These are phyloP conservation scores for Proales similis DNA, from an alignment of 1,140 invertebrate genomes.

Conservation along the genomic window DNA sequence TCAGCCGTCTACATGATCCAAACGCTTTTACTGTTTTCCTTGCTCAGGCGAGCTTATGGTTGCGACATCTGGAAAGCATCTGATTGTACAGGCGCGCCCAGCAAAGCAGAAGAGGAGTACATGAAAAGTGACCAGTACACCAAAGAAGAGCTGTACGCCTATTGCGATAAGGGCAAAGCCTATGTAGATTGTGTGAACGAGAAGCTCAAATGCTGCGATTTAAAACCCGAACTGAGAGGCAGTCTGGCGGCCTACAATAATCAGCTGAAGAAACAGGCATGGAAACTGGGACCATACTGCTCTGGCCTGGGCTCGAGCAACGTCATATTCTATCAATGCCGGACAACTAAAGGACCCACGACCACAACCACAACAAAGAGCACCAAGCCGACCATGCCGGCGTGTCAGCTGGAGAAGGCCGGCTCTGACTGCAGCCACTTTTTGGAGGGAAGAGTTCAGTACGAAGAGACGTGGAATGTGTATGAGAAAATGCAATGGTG, in stretches of 20 bases:
- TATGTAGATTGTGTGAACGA: conserved; percentile 37
- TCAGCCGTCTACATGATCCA: too few species aligned
- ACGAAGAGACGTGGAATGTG: conserved; percentile 18
- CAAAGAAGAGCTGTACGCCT: conserved; percentile 26
- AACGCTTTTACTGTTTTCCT: too few species aligned
- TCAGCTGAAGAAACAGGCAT: neutral
- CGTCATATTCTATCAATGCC: conserved; percentile 30
- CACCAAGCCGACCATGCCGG: conserved; percentile 14
- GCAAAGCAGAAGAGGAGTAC: conserved; percentile 16
- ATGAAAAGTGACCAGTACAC: conserved; percentile 36
- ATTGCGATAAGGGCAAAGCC: conserved; percentile 37
- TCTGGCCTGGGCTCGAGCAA: conserved; percentile 29
- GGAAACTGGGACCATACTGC: conserved; percentile 35
- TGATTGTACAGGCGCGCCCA: conserved; percentile 24
- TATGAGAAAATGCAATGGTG: conserved; percentile 39
- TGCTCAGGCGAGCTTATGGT: too few species aligned
- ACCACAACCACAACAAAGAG: conserved; percentile 20
- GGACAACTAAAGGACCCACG: conserved; percentile 18
- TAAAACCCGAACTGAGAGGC: conserved; percentile 13
- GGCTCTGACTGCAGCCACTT: conserved; percentile 15
- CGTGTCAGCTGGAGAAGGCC: conserved; percentile 30
- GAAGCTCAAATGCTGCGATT: conserved; percentile 32
- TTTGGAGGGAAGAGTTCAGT: conserved; percentile 23
- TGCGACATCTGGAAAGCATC: conserved; percentile 38
- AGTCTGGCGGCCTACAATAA: conserved; percentile 10